phyloP scores from a whole-genome alignment of 2,888 invertebrate species.

The Agriopis leucophaearia region DNA sequence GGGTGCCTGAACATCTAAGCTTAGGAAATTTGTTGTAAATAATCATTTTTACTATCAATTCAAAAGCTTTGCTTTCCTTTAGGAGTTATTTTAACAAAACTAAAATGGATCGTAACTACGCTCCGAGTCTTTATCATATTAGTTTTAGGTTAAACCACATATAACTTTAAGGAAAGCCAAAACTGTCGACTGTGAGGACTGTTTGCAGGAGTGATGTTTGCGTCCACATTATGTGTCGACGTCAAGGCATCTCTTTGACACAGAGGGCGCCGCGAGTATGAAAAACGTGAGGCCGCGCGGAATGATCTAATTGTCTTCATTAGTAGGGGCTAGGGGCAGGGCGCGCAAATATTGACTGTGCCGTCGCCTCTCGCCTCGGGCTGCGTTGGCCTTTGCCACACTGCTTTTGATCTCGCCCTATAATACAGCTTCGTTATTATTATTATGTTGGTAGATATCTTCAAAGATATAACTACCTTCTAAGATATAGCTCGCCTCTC shows the following conservation, averaged over 20 bases:
- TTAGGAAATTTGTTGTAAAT: no score
- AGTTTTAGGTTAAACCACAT: conserved; percentile 26
- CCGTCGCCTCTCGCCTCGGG: conserved; percentile 66
- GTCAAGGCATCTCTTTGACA: conserved; percentile 66
- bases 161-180: conserved; percentile 32
- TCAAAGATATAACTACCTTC: background rate
- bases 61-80: background rate
- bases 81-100: background rate
- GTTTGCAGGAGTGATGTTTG: conserved; percentile 56
- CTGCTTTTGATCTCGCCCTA: conserved; percentile 46
- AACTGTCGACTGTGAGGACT: conserved; percentile 30
- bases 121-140: conserved; percentile 14
- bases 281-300: conserved; percentile 85
- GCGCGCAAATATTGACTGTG: conserved; percentile 83
- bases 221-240: conserved; percentile 67
- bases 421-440: conserved; percentile 42
- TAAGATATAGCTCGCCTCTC: no score
- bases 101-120: conserved; percentile 5
- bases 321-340: conserved; percentile 82
- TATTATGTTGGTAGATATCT: conserved; percentile 24
- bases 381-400: conserved; percentile 48
- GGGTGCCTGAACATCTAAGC: no score
- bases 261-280: conserved; percentile 76
- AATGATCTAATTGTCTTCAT: conserved; percentile 87
- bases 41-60: no score